Conservation (phyloP, 2,888 invertebrate genomes). For the Sphaerophoria rueppellii region DNA sequence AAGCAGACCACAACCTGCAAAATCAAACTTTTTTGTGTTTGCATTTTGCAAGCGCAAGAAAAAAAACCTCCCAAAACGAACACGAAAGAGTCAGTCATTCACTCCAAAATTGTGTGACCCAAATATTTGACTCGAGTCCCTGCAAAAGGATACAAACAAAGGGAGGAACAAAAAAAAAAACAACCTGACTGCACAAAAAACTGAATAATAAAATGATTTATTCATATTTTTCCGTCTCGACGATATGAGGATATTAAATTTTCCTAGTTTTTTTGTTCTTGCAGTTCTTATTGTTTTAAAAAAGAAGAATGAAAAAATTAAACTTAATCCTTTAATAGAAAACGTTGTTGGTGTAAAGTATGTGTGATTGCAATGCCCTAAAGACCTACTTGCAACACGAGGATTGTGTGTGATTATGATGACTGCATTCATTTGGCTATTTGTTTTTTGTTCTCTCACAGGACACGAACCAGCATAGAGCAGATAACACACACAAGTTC, state of each 20-base stretch:
- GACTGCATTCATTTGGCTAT: constrained; percentile 43
- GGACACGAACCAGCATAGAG: constrained; percentile 7
- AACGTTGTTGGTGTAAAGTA: constrained; percentile 29
- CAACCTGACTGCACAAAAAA: constrained; percentile 8
- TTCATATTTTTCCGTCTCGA: constrained; percentile 66
- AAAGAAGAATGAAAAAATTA: neutral
- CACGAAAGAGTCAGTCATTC: constrained; percentile 44
- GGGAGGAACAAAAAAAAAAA: constrained; percentile 20
- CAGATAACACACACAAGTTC: neutral
- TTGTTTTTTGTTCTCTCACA: neutral
- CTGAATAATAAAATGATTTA: constrained; percentile 53
- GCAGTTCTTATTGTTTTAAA: neutral
- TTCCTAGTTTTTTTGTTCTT: constrained; percentile 7
- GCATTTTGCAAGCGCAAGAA: constrained; percentile 9
- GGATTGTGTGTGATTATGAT: constrained; percentile 54
- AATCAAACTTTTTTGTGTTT: constrained; percentile 10
- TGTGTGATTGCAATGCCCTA: constrained; percentile 45
- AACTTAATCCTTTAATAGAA: constrained; percentile 47
- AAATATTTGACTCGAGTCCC: constrained; percentile 25
- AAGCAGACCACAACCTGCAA: neutral
- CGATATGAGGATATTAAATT: constrained; percentile 61
- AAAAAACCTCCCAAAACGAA: neutral
- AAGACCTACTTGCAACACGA: constrained; percentile 54
- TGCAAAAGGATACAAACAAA: neutral
- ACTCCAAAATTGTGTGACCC: constrained; percentile 53